phyloP scores from a whole-genome alignment of 2,797 vertebrate species.

The Benthosema pterotum region DNA sequence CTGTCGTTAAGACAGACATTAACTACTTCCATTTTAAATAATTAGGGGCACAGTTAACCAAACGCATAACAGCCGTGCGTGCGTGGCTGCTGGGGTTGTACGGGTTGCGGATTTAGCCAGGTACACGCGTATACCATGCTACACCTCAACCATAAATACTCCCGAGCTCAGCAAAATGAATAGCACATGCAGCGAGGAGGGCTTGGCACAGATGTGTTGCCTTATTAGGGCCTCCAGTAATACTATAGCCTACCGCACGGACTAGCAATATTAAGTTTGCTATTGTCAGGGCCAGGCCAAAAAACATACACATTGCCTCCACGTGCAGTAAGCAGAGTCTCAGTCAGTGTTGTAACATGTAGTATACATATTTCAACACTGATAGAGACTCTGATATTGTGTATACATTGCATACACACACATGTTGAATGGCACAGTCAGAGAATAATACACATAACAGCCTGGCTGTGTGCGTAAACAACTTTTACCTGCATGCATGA shows the following conservation, averaged over 20 bases:
- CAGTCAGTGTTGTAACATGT: background rate
- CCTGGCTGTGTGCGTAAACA: background rate
- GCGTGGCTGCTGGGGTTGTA: slow-evolving; percentile 1
- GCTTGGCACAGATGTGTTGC: slow-evolving; percentile 68
- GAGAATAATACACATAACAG: slow-evolving; percentile 7
- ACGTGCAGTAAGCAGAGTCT: slow-evolving; percentile 4
- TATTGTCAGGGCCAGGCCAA: slow-evolving; percentile 2
- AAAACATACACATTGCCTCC: background rate
- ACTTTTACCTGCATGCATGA: slow-evolving; percentile 64
- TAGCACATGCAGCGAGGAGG: slow-evolving; percentile 72
- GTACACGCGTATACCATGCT: slow-evolving; percentile 48
- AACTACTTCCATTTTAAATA: slow-evolving; percentile 18
- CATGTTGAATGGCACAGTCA: too few relatives aligned
- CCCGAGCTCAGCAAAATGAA: slow-evolving; percentile 69
- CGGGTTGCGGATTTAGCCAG: slow-evolving; percentile 53
- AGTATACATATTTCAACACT: too few relatives aligned
- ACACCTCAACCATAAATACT: slow-evolving; percentile 63
- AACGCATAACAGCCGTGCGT: slow-evolving; percentile 60
- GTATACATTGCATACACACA: too few relatives aligned
- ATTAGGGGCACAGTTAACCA: slow-evolving; percentile 28
- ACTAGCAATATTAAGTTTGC: slow-evolving; percentile 27
- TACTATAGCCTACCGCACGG: slow-evolving; percentile 38
- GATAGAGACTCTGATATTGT: too few relatives aligned
- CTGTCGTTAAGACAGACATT: slow-evolving; percentile 17
- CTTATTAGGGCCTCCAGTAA: slow-evolving; percentile 70